Evolutionary conservation across 2,888 invertebrate genomes (phyloP), one percentile per base, ranked within the genome.

Genomic region (Oscheius sp.): DNA sequence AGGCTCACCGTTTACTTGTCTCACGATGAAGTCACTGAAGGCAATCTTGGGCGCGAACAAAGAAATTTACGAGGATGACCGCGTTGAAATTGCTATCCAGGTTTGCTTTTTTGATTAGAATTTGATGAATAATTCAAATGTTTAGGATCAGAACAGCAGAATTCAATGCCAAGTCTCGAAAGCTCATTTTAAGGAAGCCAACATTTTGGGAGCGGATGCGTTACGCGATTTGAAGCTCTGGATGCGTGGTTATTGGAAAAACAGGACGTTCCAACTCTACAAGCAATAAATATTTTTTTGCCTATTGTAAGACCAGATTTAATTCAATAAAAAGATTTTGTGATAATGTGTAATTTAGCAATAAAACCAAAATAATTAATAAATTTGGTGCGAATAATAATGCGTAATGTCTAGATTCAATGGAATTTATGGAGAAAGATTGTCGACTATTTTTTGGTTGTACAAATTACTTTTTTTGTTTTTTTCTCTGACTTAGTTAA

Each of bases 121-220:
- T 68, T 34, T 52, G 53, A 29, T 69, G 69, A 37, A 50, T 69
- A 66, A 69, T 57, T 65, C 39, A 68, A 46, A 69, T 69, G 69
- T 69, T 69, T 53, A 69, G 69, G 69, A 69, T 39, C 65, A 45
- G 25, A 29, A 37, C 33, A 69, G 31, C 12, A 31, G 0, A 4
- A 65, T 69, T 42, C 55, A 69, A 31, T 69, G 69, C 39, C 69
- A 69, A 20, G 33, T 65, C 34, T 69, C 69, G 6, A 65, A 65
- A 42, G 64, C 64, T 15, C 42, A 65, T 25, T 69, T 66, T 48
- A 29, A 23, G 17, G 39, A 69, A 33, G 69, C 53, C 64, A 69
- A 69, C 37, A 65, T 69, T n/a, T 33, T 69, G 12, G 69, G 69
- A 23, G 50, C 50, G 37, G 53, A 69, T 52, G 63, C 69, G 17